Percentiles rank a stretch among this genome's conserved stretches.
These are phyloP conservation scores for Microctonus aethiopoides DNA, from an alignment of 2,888 invertebrate genomes.

Conservation along the genomic window DNA sequence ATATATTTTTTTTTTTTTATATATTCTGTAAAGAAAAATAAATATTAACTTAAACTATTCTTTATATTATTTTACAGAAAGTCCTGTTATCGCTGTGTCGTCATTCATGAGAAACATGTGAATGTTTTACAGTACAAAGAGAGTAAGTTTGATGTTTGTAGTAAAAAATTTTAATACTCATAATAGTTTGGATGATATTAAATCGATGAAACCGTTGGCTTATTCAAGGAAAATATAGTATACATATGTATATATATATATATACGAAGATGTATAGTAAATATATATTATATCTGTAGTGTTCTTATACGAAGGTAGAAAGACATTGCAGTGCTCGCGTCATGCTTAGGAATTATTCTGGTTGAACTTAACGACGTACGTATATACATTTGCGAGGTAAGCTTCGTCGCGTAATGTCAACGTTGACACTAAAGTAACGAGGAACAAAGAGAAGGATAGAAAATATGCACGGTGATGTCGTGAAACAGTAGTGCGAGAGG, in stretches of 20 bases:
- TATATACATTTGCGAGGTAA: constrained; percentile 31
- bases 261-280: constrained; percentile 1
- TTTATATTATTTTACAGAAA: constrained; percentile 74
- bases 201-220: constrained; percentile 21
- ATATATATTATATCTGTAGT: no score
- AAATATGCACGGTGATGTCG: constrained; percentile 4
- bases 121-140: constrained; percentile 97
- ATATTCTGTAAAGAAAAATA: background rate
- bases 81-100: constrained; percentile 93
- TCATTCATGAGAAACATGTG: constrained; percentile 94
- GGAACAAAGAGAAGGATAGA: constrained; percentile 9
- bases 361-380: constrained; percentile 45
- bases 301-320: background rate
- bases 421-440: constrained; percentile 29
- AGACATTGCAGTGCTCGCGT: constrained; percentile 33
- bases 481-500: constrained; percentile 31
- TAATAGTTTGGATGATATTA: background rate
- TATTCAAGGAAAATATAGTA: constrained; percentile 2
- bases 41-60: constrained; percentile 1
- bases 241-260: constrained; percentile 14
- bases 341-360: constrained; percentile 45
- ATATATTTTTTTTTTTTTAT: constrained; percentile 3
- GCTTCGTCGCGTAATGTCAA: constrained; percentile 33
- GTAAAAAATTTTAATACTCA: constrained; percentile 13
- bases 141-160: constrained; percentile 77